Base-by-base conservation (phyloP, 2,113 vertebrate species). In the Apistogramma diplotaenia region DNA sequence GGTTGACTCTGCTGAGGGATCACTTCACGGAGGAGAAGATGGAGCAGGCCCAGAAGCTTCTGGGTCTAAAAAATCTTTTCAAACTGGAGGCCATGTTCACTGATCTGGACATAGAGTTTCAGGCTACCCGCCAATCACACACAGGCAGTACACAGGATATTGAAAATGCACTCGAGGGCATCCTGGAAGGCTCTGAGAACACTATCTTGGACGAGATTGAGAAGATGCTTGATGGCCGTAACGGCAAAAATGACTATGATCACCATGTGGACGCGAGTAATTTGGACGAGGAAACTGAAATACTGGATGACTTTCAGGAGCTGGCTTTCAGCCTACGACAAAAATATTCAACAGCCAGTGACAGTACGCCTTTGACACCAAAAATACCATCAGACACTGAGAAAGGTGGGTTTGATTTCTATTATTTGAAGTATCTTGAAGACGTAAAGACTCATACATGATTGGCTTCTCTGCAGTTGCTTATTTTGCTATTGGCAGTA, bases 221-320 rank as follows among this genome's bases (percentile, higher is more conserved):
- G 85, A 94, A 90, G 11, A 95, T 97, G 93, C 91, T 99, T 3
- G 96, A 98, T 43, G 35, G 90, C n/a, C 93, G 71, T 1, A 91
- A 90, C 13, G 19, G 35, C 4, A 92, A 91, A 75, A 86, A 85
- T 16, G 81, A 89, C 57, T 87, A 93, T 3, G 81, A 89, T 9
- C 90, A 88, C 3, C 65, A 92, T 5, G 84, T 74, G 62, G 96
- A 96, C n/a, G 85, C 73, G 1, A 89, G 89, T 37, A 46, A 92
- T 55, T 87, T 95, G 46, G 96, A 98, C 43, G 96, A 97, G 61
- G 97, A 98, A 89, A 93, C 95, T 0, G 89, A 94, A 1, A 87
- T 98, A 59, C 89, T 99, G 37, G 97, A 98, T 74, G 96, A 97
- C 23, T 94, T 99, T 86, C 98, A 99, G 90, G 97, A 99, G 88